Base-by-base conservation (phyloP, 2,888 invertebrate species). In the Horisme vitalbata region DNA sequence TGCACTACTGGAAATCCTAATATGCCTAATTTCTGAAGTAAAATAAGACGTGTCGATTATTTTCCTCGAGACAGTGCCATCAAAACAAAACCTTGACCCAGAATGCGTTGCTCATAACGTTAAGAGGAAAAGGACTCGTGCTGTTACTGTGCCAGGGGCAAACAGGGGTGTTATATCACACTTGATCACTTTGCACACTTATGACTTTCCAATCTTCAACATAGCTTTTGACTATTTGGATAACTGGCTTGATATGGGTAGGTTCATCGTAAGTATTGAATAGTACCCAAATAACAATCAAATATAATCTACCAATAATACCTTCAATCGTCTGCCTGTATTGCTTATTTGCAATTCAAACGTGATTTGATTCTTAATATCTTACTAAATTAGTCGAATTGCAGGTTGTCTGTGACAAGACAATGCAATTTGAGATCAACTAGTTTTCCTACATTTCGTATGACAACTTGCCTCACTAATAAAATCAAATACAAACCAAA, bases 11-110 rank as follows among this genome's bases (percentile, higher is more conserved):
- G 10, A 6, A 5, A 3, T 7, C 4, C 4, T 14, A 24, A 33
- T 7, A 43, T 23, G 15, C 11, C 15, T 20, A 23, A 30, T 39
- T 30, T 31, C 30, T 26, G 36, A 36, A 43, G 15, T 33, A 10
- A 49, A 45, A 35, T 46, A 63, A 63, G 68, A 62, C 57, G 59
- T 55, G 46, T 48, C 50, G 43, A 59, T 57, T 55, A 54, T 72
- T 79, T 77, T 75, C 76, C 72, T 72, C 65, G 63, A 73, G 70
- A 70, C 68, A 55, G 53, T 57, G 62, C 64, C 69, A 80, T 79
- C 79, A 79, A 77, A 79, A 79, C 77, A 80, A 59, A 76, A 76
- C 87, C 85, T 84, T 85, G 87, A 84, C 86, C 82, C 71, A 72
- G 71, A 74, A 73, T 65, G 61, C 60, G 58, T 62, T 46, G 58